Percentiles rank a stretch among this genome's conserved stretches.
These are phyloP conservation scores for Leptopilina myrica DNA, from an alignment of 2,888 invertebrate species.

Conservation along the genomic window DNA sequence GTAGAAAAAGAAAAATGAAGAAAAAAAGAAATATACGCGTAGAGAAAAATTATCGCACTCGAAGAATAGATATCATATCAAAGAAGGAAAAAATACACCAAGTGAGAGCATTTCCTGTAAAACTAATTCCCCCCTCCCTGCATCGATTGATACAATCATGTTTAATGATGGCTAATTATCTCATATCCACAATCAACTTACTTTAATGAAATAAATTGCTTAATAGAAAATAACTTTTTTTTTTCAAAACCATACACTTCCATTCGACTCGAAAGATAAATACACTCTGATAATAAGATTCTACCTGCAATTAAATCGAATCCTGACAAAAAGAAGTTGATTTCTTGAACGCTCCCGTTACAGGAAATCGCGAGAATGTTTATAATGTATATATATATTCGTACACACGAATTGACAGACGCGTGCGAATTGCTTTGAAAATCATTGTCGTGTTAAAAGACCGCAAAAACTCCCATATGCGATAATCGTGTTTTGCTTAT, in stretches of 20 bases:
- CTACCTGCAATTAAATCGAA: constrained; percentile 32
- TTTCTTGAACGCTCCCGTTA: constrained; percentile 30
- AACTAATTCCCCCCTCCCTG: not conserved
- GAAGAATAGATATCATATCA: no score
- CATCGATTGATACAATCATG: constrained; percentile 21
- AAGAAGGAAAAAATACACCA: no score
- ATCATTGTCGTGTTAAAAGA: constrained; percentile 39
- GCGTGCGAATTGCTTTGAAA: constrained; percentile 29
- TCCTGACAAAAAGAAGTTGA: constrained; percentile 19
- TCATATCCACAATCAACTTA: constrained; percentile 1
- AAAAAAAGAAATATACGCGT: no score
- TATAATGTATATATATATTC: not conserved
- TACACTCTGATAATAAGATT: constrained; percentile 26
- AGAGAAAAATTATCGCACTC: no score
- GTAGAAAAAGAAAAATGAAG: no score
- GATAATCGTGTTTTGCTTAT: constrained; percentile 39
- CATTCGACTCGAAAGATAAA: not conserved
- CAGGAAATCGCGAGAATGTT: constrained; percentile 11
- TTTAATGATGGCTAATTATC: constrained; percentile 28
- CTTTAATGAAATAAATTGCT: constrained; percentile 28
- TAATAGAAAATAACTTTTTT: not conserved
- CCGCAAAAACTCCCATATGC: constrained; percentile 25
- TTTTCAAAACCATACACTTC: not conserved
- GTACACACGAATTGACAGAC: constrained; percentile 23
- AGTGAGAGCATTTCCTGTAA: not conserved